These are phyloP conservation scores for Drosophila tanythrix DNA, from an alignment of 2,888 invertebrate genomes.

Conservation along the genomic window DNA sequence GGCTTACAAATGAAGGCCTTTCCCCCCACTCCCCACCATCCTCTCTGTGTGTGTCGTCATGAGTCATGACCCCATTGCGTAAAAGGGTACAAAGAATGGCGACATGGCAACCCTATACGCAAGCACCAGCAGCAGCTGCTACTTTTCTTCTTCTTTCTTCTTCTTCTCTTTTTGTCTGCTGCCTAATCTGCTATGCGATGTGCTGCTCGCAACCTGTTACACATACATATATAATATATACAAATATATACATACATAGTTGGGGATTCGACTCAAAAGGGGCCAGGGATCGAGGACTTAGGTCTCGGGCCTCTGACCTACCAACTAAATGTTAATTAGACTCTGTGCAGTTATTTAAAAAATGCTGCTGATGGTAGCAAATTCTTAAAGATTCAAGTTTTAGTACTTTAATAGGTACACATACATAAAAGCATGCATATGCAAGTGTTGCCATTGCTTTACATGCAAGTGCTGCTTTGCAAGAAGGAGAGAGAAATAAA, in stretches of 20 bases:
- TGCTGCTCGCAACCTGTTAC: slow-evolving; percentile 70
- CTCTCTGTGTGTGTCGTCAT: not conserved
- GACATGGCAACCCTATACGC: slow-evolving; percentile 35
- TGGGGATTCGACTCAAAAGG: not conserved
- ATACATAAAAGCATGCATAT: not conserved
- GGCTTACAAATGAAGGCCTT: slow-evolving; percentile 71
- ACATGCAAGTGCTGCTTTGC: too few relatives aligned
- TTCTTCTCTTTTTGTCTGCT: slow-evolving; percentile 53
- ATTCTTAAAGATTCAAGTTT: not conserved
- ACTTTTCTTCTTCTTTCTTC: slow-evolving; percentile 41
- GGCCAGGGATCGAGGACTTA: slow-evolving; percentile 16
- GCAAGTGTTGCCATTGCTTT: not conserved
- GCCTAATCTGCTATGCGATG: slow-evolving; percentile 71
- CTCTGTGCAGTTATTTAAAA: slow-evolving; percentile 65
- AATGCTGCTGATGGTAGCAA: slow-evolving; percentile 34
- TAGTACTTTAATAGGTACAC: not conserved
- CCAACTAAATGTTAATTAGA: slow-evolving; percentile 56
- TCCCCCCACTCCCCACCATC: not conserved
- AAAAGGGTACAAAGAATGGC: slow-evolving; percentile 60
- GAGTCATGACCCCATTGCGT: slow-evolving; percentile 8
- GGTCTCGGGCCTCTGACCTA: slow-evolving; percentile 23
- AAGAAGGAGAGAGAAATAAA: not conserved
- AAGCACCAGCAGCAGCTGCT: slow-evolving; percentile 46
- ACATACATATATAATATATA: slow-evolving; percentile 3
- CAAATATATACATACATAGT: not conserved